phyloP scores from a whole-genome alignment of 2,113 vertebrate genomes.

The Calypte anna region DNA sequence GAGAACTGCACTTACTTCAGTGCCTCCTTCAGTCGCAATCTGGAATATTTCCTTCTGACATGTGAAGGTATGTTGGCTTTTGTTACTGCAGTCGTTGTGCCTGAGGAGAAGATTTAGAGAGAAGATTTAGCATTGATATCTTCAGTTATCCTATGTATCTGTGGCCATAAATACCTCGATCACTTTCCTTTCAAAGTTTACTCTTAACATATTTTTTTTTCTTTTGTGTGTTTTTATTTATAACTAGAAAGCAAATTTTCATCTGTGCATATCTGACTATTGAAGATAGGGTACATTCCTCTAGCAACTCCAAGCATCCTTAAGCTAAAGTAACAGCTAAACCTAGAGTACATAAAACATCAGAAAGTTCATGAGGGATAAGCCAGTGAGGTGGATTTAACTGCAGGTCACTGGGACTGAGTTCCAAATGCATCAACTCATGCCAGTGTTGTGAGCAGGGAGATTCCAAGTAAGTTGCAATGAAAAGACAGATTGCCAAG shows the following conservation, averaged over 20 bases:
- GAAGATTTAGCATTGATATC: background rate
- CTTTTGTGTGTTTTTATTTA: background rate
- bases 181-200: background rate
- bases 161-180: background rate
- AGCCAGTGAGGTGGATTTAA: background rate
- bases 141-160: background rate
- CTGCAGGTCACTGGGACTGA: background rate
- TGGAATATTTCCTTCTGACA: slow-evolving; percentile 87
- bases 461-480: background rate
- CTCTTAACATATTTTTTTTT: background rate
- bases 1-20: slow-evolving; percentile 89
- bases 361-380: background rate
- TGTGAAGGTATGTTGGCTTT: slow-evolving; percentile 85
- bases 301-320: background rate
- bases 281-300: background rate
- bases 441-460: background rate
- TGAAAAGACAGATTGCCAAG: background rate
- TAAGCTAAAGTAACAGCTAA: background rate
- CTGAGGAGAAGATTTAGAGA: background rate
- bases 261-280: background rate
- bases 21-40: slow-evolving; percentile 87
- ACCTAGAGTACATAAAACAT: background rate
- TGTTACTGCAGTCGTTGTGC: background rate
- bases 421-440: background rate
- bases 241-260: background rate